phyloP scores from a whole-genome alignment of 2,797 vertebrate genomes.

The Myotis vivesi region DNA sequence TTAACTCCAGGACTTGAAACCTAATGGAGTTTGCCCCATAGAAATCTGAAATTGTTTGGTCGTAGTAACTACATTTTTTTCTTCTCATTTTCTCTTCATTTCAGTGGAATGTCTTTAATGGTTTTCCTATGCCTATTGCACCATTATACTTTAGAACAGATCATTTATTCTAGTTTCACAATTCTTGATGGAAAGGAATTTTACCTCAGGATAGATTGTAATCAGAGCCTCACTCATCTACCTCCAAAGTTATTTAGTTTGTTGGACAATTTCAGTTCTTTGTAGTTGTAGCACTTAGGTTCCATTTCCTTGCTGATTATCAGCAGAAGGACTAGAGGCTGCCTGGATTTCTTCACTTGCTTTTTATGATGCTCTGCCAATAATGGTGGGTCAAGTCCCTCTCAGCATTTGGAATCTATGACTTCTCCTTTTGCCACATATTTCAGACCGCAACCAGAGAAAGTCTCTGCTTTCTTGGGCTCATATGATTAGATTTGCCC shows the following conservation, averaged over 20 bases:
- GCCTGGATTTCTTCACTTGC: neutral
- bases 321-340: neutral
- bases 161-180: neutral
- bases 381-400: neutral
- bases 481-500: neutral
- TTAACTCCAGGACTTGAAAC: neutral
- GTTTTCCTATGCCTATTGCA: neutral
- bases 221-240: neutral
- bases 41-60: neutral
- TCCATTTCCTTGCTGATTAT: neutral
- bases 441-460: neutral
- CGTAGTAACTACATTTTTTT: neutral
- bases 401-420: neutral
- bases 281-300: too few species aligned
- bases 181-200: neutral
- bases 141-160: neutral
- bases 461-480: neutral
- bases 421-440: neutral
- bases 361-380: neutral
- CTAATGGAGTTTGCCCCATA: neutral
- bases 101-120: neutral
- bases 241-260: neutral
- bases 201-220: neutral
- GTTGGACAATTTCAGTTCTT: neutral
- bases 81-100: neutral